Conservation (phyloP, 2,888 invertebrate species). For the Papilio elwesi region DNA sequence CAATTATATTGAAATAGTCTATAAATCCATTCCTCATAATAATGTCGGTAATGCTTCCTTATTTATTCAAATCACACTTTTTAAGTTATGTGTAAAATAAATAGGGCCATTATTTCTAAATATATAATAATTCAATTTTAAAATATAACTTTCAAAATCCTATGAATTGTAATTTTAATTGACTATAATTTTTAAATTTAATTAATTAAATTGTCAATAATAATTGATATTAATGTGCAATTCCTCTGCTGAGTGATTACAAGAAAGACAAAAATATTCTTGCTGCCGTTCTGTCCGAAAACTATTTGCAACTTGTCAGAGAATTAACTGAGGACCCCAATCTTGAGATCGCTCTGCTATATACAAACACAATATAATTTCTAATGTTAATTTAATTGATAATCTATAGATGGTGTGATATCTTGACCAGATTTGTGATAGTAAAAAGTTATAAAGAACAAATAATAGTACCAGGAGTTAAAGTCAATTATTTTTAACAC, state of each 20-base stretch:
- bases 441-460: too few species aligned
- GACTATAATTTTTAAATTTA: conserved; percentile 10
- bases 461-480: too few species aligned
- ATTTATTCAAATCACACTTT: background rate
- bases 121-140: conserved; percentile 11
- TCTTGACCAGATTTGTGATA: too few species aligned
- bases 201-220: background rate
- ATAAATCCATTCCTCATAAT: background rate
- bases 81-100: background rate
- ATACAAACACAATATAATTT: too few species aligned
- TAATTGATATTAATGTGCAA: background rate
- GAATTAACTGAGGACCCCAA: too few species aligned
- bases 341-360: too few species aligned
- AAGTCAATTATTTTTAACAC: too few species aligned
- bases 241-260: background rate
- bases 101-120: background rate
- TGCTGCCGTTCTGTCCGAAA: too few species aligned
- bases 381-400: too few species aligned
- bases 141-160: conserved; percentile 4
- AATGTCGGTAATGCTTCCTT: background rate
- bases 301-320: too few species aligned
- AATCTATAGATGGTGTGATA: too few species aligned
- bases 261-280: background rate
- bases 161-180: conserved; percentile 14
- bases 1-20: background rate